Base-by-base conservation (phyloP, 1,140 invertebrate species). In the Potamilus streckersoni region DNA sequence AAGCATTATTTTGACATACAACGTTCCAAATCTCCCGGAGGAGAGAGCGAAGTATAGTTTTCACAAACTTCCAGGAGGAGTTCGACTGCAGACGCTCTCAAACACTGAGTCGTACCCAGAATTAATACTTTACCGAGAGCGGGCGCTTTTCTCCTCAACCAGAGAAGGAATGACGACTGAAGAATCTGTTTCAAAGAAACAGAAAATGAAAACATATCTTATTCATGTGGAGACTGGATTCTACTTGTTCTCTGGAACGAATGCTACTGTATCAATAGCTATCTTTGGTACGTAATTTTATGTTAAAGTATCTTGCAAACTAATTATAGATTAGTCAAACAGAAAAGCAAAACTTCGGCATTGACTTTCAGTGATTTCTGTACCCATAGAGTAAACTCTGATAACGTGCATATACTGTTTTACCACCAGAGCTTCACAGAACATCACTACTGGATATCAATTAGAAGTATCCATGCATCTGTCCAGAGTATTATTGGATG, bases 171-270 rank as follows among this genome's bases (percentile, higher is more conserved):
- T 67, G 20, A 31, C 38, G 19, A 70, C 71, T n/a, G 69, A 31
- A 17, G 64, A 38, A 38, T 3, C 11, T 0, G 19, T 20, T 11
- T 19, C 23, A 20, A 31, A 23, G n/a, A 49, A 49, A 49, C 14
- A 58, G 5, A 76, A 76, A 58, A 62, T 31, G 20, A 76, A 69
- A 11, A 76, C 75, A 13, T 76, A 49, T 27, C 57, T 76, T 16
- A 65, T 76, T 17, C 75, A 76, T 55, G 75, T 76, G 2, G 75
- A 76, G 55, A 76, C 75, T 2, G 75, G 75, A 14, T 67, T 71
- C 57, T 70, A 76, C 66, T n/a, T 76, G 69, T 76, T 71, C 55
- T 76, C 75, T 12, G 75, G 75, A 56, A 76, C 75, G 27, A 70
- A 76, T 55, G 75, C 75, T 14, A 70, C 69, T 17, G 75, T 76